Base-by-base conservation (phyloP, 2,797 vertebrate genomes). In the Betta splendens region DNA sequence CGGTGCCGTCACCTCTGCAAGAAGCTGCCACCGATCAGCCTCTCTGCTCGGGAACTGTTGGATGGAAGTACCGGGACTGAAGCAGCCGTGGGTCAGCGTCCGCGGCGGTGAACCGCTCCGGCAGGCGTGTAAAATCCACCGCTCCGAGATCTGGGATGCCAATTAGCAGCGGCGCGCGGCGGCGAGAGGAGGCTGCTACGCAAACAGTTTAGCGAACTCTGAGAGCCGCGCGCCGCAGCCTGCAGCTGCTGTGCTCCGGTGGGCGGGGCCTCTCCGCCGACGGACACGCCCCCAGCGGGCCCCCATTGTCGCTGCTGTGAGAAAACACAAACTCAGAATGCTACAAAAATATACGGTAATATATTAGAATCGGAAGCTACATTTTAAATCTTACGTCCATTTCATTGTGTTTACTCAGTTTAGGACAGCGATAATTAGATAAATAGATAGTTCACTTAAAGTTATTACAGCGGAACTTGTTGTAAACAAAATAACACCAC, bases 131-230 rank as follows among this genome's bases (percentile, higher is more conserved):
- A 79, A 58, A 89, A 86, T 86, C 89, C 89, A 87, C 50, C 66
- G 78, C 69, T 72, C 63, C 58, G 63, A 76, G 63, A 63, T 75
- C 51, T 63, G 73, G 38, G 77, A 47, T 64, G 77, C 69, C 79
- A 70, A 22, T 83, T 58, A 60, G 67, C 31, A 68, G 60, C 43
- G 47, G 67, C 81, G 54, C 35, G 71, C 81, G 55, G 81, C 21
- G 73, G 46, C 45, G 64, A 64, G 50, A 29, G 51, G 32, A 73
- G 85, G 53, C 17, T 64, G 83, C 79, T 80, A 56, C 50, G 88
- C 83, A 66, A 83, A 87, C 87, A 82, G 77, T 85, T 84, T 65
- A 3, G 37, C 57, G 79, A 81, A 85, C 64, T 85, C 56, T 50
- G 83, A 69, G 38, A 64, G 77, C 75, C 31, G 77, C 31, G 79